These are phyloP conservation scores for Tretioscincus oriximinensis DNA, from an alignment of 2,113 vertebrate genomes.

Conservation along the genomic window DNA sequence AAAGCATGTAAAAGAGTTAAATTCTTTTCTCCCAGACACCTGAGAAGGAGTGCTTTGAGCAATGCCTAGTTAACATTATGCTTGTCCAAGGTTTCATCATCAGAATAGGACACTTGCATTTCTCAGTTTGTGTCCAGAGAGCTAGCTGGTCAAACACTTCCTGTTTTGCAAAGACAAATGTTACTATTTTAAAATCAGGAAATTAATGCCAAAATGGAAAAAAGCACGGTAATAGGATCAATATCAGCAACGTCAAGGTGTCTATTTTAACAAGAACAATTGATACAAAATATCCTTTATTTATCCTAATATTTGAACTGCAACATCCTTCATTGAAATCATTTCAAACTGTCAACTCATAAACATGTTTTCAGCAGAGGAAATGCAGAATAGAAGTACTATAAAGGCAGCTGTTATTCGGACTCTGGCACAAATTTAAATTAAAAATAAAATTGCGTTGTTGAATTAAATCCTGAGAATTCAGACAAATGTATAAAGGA, in stretches of 20 bases:
- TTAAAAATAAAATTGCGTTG: too few relatives aligned
- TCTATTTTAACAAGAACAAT: neutral
- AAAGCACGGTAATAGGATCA: neutral
- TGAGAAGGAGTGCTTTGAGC: slow-evolving; percentile 6
- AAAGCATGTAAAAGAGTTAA: accelerated
- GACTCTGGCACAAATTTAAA: neutral
- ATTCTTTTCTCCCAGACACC: neutral
- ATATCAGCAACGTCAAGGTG: neutral
- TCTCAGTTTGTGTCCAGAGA: neutral
- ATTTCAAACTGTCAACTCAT: neutral
- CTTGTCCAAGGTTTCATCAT: neutral
- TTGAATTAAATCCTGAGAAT: too few relatives aligned
- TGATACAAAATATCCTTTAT: neutral
- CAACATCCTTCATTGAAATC: neutral
- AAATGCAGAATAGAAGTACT: neutral
- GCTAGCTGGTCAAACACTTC: neutral
- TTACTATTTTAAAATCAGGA: neutral
- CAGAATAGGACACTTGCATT: slow-evolving; percentile 10
- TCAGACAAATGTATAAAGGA: too few relatives aligned
- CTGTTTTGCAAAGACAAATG: neutral
- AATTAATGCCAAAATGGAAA: neutral
- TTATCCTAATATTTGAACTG: too few relatives aligned
- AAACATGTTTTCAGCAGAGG: neutral
- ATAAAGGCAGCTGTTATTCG: neutral
- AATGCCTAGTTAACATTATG: slow-evolving; percentile 2